Conservation (phyloP, 2,888 invertebrate species). For the Oxycera nigricornis region DNA sequence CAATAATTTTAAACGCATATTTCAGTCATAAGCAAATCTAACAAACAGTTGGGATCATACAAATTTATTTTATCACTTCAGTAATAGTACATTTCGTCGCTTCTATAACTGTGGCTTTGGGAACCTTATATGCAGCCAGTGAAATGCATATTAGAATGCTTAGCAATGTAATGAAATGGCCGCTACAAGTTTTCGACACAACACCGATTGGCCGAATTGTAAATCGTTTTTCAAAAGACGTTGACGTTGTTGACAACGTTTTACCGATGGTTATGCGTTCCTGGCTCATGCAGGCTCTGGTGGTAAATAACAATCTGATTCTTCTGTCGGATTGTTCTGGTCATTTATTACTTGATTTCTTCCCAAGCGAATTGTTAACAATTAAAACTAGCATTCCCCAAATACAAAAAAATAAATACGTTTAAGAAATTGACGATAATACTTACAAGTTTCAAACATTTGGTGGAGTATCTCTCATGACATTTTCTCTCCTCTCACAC, state of each 20-base stretch:
- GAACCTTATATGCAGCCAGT: constrained; percentile 67
- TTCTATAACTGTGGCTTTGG: constrained; percentile 61
- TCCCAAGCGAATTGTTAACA: neutral
- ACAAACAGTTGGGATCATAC: too few species aligned
- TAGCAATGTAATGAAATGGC: constrained; percentile 69
- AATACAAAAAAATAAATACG: neutral
- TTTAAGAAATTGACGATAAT: neutral
- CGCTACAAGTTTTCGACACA: constrained; percentile 79
- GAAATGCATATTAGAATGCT: constrained; percentile 69
- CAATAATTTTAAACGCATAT: constrained; percentile 7
- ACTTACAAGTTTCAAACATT: constrained; percentile 6
- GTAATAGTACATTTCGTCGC: constrained; percentile 57
- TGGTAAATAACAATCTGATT: constrained; percentile 60
- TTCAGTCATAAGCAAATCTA: neutral
- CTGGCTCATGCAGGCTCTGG: constrained; percentile 61
- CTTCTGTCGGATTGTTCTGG: constrained; percentile 37
- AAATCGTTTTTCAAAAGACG: constrained; percentile 70
- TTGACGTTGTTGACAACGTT: constrained; percentile 66
- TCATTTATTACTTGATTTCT: constrained; percentile 42
- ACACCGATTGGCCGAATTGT: constrained; percentile 80
- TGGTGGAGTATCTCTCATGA: constrained; percentile 45
- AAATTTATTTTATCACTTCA: too few species aligned
- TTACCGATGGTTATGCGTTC: constrained; percentile 62
- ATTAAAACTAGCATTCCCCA: neutral
- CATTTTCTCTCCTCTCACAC: neutral